A percentile compares a stretch with the other conserved stretches of the same genome.
phyloP scores from a whole-genome alignment of 2,888 invertebrate genomes.

The Cenopis cana region DNA sequence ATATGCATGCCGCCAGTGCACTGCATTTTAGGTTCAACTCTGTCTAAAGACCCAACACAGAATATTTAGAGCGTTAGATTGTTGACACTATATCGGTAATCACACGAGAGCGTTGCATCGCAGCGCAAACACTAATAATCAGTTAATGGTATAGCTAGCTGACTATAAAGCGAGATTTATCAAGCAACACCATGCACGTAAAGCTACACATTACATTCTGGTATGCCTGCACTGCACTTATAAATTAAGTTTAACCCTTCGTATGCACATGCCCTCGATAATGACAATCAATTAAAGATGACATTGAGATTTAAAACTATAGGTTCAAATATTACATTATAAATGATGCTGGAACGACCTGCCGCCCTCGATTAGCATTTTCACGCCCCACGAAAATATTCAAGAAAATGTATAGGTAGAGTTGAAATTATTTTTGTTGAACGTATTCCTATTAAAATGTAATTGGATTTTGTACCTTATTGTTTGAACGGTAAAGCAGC shows the following conservation, averaged over 20 bases:
- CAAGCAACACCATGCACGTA: neutral
- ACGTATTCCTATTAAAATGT: too few relatives aligned
- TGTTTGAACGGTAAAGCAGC: too few relatives aligned
- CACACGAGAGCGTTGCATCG: slow-evolving; percentile 1
- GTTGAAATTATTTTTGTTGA: too few relatives aligned
- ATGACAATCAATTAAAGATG: too few relatives aligned
- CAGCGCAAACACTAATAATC: slow-evolving; percentile 17
- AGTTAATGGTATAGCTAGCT: slow-evolving; percentile 5
- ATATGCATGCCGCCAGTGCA: neutral
- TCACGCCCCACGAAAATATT: neutral
- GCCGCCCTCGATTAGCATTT: too few relatives aligned
- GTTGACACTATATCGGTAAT: slow-evolving; percentile 9
- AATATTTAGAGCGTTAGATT: slow-evolving; percentile 10
- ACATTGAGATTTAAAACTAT: too few relatives aligned
- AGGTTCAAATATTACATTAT: too few relatives aligned
- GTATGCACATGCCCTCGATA: too few relatives aligned
- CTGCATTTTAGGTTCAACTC: neutral
- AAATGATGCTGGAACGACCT: too few relatives aligned
- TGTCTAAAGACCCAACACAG: neutral
- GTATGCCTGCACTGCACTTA: neutral
- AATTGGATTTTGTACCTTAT: too few relatives aligned
- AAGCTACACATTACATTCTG: neutral
- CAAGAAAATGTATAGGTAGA: slow-evolving; percentile 13
- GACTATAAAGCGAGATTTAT: neutral
- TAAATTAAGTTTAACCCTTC: neutral